These are phyloP conservation scores for Crotalus helleri DNA, from an alignment of 2,113 vertebrate species.

Conservation along the genomic window DNA sequence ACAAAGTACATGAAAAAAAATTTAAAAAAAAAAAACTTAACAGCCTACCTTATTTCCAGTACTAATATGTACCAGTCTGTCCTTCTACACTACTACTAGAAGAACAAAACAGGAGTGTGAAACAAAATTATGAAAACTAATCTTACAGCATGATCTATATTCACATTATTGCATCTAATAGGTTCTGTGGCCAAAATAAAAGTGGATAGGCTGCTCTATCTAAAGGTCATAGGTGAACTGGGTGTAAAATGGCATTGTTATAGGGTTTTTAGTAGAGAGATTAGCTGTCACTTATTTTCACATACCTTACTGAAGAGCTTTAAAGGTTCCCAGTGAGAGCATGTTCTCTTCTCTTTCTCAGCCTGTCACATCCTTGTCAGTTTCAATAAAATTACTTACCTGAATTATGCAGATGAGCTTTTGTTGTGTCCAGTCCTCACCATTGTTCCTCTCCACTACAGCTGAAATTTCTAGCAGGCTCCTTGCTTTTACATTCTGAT, in stretches of 20 bases:
- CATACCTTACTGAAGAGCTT: constrained; percentile 78
- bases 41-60: not conserved
- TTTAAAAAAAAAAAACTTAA: not conserved
- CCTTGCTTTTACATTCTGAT: constrained; percentile 80
- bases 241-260: constrained; percentile 92
- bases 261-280: constrained; percentile 92
- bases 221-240: constrained; percentile 79
- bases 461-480: constrained; percentile 81
- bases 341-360: constrained; percentile 80
- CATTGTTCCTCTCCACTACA: constrained; percentile 88
- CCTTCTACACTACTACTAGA: constrained; percentile 21
- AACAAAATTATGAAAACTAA: constrained; percentile 44
- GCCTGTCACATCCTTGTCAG: constrained; percentile 95
- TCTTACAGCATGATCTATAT: constrained; percentile 50
- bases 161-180: constrained; percentile 51
- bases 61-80: not conserved
- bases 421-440: constrained; percentile 81
- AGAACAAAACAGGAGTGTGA: not conserved
- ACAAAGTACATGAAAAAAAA: constrained; percentile 10
- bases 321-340: constrained; percentile 79
- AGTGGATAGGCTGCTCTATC: constrained; percentile 65
- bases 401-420: constrained; percentile 96
- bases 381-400: constrained; percentile 96
- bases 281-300: constrained; percentile 94
- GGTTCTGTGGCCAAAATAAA: constrained; percentile 57